Conservation (phyloP, 1,140 invertebrate genomes). For the Catajapyx aquilonaris region DNA sequence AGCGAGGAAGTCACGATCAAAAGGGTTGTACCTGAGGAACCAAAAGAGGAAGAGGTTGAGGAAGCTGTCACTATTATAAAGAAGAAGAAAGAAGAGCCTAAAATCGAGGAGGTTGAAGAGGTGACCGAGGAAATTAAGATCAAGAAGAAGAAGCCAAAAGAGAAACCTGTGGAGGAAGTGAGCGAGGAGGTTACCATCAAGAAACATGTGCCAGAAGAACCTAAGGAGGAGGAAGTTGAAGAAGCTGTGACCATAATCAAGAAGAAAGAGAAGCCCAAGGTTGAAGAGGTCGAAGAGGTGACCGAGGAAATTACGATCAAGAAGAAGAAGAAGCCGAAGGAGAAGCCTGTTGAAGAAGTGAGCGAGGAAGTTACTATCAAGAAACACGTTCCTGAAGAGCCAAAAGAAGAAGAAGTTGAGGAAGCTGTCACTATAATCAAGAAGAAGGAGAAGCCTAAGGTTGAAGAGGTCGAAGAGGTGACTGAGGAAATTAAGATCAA, state of each 20-base stretch:
- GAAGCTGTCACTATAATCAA: conserved; percentile 17
- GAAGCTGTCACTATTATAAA: conserved; percentile 8
- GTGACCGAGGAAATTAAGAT: conserved; percentile 10
- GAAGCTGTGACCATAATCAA: conserved; percentile 31
- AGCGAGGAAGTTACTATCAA: conserved; percentile 9
- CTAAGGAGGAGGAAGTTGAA: conserved; percentile 25
- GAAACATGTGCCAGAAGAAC: conserved; percentile 32
- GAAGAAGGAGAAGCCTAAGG: conserved; percentile 11
- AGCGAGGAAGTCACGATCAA: conserved; percentile 6
- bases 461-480: conserved; percentile 13
- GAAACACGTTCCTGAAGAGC: conserved; percentile 16
- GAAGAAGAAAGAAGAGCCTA: conserved; percentile 6
- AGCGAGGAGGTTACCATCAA: conserved; percentile 72
- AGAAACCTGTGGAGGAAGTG: conserved; percentile 44
- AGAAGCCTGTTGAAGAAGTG: conserved; percentile 13
- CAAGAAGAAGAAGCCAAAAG: conserved; percentile 37
- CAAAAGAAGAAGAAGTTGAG: conserved; percentile 9
- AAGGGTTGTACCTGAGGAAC: conserved; percentile 1
- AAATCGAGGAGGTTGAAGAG: conserved; percentile 29
- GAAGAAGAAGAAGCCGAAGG: conserved; percentile 6
- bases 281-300: conserved; percentile 20
- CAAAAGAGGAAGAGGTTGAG: conserved; percentile 10
- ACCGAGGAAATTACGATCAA: conserved; percentile 19
- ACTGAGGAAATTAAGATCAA: conserved; percentile 11
- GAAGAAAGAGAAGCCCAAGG: conserved; percentile 13